These are phyloP conservation scores for Cataglyphis livida DNA, from an alignment of 2,888 invertebrate genomes.

Conservation along the genomic window DNA sequence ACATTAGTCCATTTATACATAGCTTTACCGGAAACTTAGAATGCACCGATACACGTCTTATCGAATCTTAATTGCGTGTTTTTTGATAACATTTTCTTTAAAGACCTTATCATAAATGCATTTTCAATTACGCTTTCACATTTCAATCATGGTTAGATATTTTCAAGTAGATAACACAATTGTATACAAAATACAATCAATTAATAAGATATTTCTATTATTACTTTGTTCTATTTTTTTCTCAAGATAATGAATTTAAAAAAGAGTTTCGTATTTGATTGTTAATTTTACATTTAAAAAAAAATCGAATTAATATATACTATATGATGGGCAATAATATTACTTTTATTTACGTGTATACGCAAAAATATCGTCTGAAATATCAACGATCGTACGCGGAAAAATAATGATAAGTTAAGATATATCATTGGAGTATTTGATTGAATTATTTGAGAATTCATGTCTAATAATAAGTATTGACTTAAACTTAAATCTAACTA, in stretches of 20 bases:
- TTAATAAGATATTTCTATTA: neutral
- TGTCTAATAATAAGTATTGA: conserved; percentile 65
- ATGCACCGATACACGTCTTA: conserved; percentile 54
- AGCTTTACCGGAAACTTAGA: conserved; percentile 61
- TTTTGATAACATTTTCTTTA: conserved; percentile 22
- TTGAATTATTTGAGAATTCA: conserved; percentile 73
- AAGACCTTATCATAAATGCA: neutral
- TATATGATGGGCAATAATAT: neutral
- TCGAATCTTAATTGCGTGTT: conserved; percentile 55
- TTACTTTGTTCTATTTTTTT: neutral
- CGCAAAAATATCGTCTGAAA: neutral
- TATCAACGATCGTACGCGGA: conserved; percentile 1
- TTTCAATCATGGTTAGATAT: neutral
- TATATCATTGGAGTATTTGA: conserved; percentile 77
- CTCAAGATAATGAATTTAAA: neutral
- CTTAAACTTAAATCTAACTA: conserved; percentile 74
- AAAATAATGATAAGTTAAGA: neutral
- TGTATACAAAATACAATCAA: neutral
- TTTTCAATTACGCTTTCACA: neutral
- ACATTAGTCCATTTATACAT: conserved; percentile 30
- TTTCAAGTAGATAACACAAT: neutral
- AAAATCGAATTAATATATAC: conserved; percentile 1
- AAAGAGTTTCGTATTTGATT: neutral
- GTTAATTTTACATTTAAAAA: neutral
- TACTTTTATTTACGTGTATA: neutral